Conservation (phyloP, 2,888 invertebrate species). For the Xylophagus ater region DNA sequence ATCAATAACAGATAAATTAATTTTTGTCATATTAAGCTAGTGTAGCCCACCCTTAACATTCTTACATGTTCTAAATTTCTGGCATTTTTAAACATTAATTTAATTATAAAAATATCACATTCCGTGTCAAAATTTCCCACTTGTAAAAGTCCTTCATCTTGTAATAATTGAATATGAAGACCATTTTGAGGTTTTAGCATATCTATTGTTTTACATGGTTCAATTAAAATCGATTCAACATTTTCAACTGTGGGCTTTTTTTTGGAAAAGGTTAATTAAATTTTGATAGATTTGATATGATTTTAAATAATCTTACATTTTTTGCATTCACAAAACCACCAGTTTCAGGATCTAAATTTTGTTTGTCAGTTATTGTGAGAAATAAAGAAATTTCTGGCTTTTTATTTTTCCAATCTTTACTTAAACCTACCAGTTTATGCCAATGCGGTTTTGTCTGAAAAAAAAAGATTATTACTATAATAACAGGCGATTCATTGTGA, state of each 20-base stretch:
- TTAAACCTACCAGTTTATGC: slow-evolving; percentile 51
- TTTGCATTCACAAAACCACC: slow-evolving; percentile 16
- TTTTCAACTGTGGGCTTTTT: not conserved
- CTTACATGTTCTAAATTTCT: slow-evolving; percentile 23
- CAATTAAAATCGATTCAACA: slow-evolving; percentile 6
- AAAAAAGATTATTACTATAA: too few relatives aligned
- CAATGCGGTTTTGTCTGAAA: slow-evolving; percentile 45
- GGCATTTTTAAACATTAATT: slow-evolving; percentile 27
- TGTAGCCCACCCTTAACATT: not conserved
- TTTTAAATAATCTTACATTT: too few relatives aligned
- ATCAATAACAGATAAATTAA: not conserved
- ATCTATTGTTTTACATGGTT: slow-evolving; percentile 21
- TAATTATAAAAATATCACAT: slow-evolving; percentile 31
- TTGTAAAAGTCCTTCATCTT: slow-evolving; percentile 33
- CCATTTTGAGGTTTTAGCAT: slow-evolving; percentile 34
- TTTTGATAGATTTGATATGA: not conserved
- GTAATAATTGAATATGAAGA: slow-evolving; percentile 31
- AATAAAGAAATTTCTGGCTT: slow-evolving; percentile 52
- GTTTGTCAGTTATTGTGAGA: slow-evolving; percentile 48
- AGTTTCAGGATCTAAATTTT: slow-evolving; percentile 4
- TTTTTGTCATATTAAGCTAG: too few relatives aligned
- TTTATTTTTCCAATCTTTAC: slow-evolving; percentile 44
- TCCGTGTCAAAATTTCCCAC: slow-evolving; percentile 31
- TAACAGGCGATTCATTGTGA: too few relatives aligned
- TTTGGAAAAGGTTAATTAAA: not conserved